Conservation (phyloP, 2,888 invertebrate species). For the Drosophila dives region DNA sequence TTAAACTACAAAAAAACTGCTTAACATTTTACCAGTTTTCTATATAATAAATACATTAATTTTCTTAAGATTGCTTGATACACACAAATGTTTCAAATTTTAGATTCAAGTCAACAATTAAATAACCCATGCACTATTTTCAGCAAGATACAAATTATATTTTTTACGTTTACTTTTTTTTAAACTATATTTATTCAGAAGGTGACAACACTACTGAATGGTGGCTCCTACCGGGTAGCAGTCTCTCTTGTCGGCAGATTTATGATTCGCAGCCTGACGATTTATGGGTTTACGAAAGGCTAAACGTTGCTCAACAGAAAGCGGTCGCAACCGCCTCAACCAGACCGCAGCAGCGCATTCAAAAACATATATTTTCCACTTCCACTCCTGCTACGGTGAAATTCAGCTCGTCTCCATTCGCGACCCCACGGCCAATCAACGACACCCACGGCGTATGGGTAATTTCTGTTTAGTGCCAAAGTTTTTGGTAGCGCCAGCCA, state of each 20-base stretch:
- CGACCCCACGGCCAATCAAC: slow-evolving; percentile 61
- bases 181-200: neutral
- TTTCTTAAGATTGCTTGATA: neutral
- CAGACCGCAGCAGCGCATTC: slow-evolving; percentile 10
- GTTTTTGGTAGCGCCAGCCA: slow-evolving; percentile 60
- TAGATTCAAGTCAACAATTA: neutral
- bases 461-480: slow-evolving; percentile 72
- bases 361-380: slow-evolving; percentile 10
- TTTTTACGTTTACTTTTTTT: neutral
- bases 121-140: neutral
- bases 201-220: slow-evolving; percentile 5
- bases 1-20: neutral
- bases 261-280: slow-evolving; percentile 67
- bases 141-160: neutral
- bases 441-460: slow-evolving; percentile 74
- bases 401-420: slow-evolving; percentile 1
- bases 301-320: slow-evolving; percentile 33
- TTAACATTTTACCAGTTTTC: neutral
- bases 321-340: slow-evolving; percentile 25
- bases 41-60: neutral
- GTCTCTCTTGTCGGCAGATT: slow-evolving; percentile 47
- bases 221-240: slow-evolving; percentile 10
- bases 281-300: slow-evolving; percentile 70
- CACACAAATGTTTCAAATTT: neutral
- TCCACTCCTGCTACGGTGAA: neutral